These are phyloP conservation scores for Dissostichus mawsoni DNA, from an alignment of 2,113 vertebrate species.

Conservation along the genomic window DNA sequence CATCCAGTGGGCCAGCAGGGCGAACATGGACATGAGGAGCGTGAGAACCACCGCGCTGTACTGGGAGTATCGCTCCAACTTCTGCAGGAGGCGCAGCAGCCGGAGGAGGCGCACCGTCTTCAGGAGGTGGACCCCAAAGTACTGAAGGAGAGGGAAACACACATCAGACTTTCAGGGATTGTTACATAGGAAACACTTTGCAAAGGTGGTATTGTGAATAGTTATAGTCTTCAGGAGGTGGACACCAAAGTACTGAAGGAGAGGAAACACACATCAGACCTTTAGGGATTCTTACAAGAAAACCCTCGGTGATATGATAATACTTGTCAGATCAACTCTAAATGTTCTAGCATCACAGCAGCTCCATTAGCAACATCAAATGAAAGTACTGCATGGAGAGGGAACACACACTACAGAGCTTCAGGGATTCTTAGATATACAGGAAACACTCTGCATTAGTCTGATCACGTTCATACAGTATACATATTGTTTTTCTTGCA, in stretches of 20 bases:
- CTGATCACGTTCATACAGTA: no score
- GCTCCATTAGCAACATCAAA: no score
- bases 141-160: slow-evolving; percentile 63
- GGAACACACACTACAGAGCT: no score
- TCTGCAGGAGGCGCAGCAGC: slow-evolving; percentile 86
- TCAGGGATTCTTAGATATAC: neutral
- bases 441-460: no score
- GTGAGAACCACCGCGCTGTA: slow-evolving; percentile 89
- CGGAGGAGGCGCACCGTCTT: slow-evolving; percentile 87
- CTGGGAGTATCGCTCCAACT: slow-evolving; percentile 88
- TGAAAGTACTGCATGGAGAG: no score
- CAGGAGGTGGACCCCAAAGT: slow-evolving; percentile 87
- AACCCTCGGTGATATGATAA: no score
- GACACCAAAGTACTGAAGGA: slow-evolving; percentile 85
- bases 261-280: neutral
- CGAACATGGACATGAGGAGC: slow-evolving; percentile 89
- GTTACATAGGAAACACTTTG: no score
- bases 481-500: no score
- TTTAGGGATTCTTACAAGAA: no score
- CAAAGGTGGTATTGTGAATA: no score
- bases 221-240: slow-evolving; percentile 85
- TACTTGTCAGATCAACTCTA: no score
- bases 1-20: slow-evolving; percentile 89
- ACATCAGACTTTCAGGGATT: neutral
- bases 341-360: no score